Evolutionary conservation across 1,140 invertebrate genomes (phyloP).

Genomic region (Ectropis grisescens): DNA sequence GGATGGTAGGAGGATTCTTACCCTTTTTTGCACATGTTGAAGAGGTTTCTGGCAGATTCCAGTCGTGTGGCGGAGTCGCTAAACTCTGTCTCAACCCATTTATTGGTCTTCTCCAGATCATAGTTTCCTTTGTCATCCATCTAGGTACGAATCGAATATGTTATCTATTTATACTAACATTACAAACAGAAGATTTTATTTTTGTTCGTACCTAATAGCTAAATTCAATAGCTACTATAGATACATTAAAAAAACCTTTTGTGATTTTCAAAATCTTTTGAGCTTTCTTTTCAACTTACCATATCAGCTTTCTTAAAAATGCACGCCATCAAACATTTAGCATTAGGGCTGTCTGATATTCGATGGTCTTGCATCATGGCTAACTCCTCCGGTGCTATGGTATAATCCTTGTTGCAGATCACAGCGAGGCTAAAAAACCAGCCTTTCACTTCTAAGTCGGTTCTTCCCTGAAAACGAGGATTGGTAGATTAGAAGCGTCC

Average conservation of each 20-base stretch:
- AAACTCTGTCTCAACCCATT: constrained; percentile 22
- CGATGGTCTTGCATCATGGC: constrained; percentile 33
- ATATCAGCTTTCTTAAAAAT: constrained; percentile 32
- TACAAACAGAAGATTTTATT: too few species aligned
- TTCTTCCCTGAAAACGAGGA: constrained; percentile 28
- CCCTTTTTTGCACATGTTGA: constrained; percentile 36
- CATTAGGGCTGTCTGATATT: constrained; percentile 29
- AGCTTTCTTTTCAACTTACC: too few species aligned
- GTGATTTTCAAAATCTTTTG: too few species aligned
- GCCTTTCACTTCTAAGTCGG: constrained; percentile 30
- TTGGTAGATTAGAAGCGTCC: too few species aligned
- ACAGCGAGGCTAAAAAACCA: constrained; percentile 34
- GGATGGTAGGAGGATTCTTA: too few species aligned
- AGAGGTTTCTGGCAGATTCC: constrained; percentile 35
- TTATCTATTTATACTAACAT: too few species aligned
- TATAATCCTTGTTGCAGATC: constrained; percentile 32
- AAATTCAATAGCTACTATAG: too few species aligned
- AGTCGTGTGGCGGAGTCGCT: constrained; percentile 18
- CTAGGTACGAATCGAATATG: too few species aligned
- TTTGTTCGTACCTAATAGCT: too few species aligned
- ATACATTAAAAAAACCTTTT: too few species aligned
- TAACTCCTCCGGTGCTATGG: constrained; percentile 31
- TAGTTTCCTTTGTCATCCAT: neutral
- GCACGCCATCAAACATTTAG: constrained; percentile 43
- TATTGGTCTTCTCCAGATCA: neutral